Base-by-base conservation (phyloP, 1,140 invertebrate genomes). In the Thereuonema tuberculata region DNA sequence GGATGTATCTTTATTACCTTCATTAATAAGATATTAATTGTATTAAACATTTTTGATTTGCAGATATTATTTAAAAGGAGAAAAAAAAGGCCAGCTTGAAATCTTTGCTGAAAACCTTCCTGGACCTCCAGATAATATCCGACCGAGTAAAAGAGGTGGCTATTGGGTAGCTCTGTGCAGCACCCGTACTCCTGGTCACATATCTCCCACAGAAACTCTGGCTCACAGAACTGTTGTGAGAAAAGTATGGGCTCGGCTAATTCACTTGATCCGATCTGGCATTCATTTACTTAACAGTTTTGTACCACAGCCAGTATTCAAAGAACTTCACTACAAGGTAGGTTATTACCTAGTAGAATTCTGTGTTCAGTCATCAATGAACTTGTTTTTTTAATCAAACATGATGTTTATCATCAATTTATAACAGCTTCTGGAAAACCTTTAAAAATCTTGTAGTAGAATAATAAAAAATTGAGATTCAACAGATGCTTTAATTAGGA, bases 71-170 rank as follows among this genome's bases (percentile, higher is more conserved):
- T 69, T 91, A 50, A 81, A 81, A 70, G 84, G 89, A 17, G 74
- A 79, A 1, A 86, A 86, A 61, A 79, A 80, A 65, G 87, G 87
- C n/a, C 76, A 78, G 60, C 68, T 70, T 1, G 87, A 90, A 67
- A 72, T 87, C 0, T 85, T 91, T 67, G 67, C 83, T n/a, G 81
- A 86, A 67, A 83, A 83, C 52, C 73, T 93, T 60, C 87, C 89
- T 52, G 89, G 89, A 66, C 58, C 78, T 5, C 85, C 86, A n/a
- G 89, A 93, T 70, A 91, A 90, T 70, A 70, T 91, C 28, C 78
- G 84, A 46, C 72, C 73, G 0, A 83, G 84, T 67, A 79, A 76
- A 23, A 71, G 79, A 26, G 83, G 82, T 27, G 84, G 84, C 9
- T 81, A 87, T 65, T 77, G 86, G 60, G 75, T 87, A 0, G 75